These are phyloP conservation scores for Phyllotreta striolata DNA, from an alignment of 2,888 invertebrate species.

Conservation along the genomic window DNA sequence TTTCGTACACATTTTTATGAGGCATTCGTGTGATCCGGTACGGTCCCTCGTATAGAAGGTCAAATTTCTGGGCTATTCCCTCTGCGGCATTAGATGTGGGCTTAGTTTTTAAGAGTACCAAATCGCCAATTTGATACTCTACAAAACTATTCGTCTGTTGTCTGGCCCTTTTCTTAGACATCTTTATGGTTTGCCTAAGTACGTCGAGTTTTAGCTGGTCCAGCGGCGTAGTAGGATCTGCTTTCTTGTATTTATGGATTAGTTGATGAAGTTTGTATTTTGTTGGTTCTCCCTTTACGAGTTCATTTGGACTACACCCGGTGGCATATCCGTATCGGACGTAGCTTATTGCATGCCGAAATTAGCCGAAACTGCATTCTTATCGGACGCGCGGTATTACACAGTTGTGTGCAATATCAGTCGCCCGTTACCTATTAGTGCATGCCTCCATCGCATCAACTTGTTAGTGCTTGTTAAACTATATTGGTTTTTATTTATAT, in stretches of 20 bases:
- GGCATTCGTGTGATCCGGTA: background rate
- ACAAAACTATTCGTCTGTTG: too few relatives aligned
- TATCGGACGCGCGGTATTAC: conserved; percentile 19
- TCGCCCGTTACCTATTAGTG: conserved; percentile 14
- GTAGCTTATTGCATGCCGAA: conserved; percentile 20
- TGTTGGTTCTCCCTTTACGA: too few relatives aligned
- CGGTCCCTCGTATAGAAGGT: background rate
- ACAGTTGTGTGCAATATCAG: conserved; percentile 22
- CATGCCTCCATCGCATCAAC: conserved; percentile 6
- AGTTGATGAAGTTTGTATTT: too few relatives aligned
- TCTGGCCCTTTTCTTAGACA: too few relatives aligned
- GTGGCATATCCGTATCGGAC: too few relatives aligned
- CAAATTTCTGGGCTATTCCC: background rate
- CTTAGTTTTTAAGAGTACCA: too few relatives aligned
- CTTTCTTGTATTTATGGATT: too few relatives aligned
- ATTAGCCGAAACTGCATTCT: conserved; percentile 11
- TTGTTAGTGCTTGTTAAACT: conserved; percentile 11
- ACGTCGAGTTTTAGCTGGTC: background rate
- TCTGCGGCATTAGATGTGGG: too few relatives aligned
- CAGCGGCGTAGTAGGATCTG: too few relatives aligned
- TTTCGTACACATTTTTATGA: background rate
- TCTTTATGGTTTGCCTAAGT: too few relatives aligned
- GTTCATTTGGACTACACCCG: background rate
- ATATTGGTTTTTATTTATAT: background rate
- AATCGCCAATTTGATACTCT: too few relatives aligned